These are phyloP conservation scores for Cheilinus undulatus DNA, from an alignment of 2,113 vertebrate species.

Conservation along the genomic window DNA sequence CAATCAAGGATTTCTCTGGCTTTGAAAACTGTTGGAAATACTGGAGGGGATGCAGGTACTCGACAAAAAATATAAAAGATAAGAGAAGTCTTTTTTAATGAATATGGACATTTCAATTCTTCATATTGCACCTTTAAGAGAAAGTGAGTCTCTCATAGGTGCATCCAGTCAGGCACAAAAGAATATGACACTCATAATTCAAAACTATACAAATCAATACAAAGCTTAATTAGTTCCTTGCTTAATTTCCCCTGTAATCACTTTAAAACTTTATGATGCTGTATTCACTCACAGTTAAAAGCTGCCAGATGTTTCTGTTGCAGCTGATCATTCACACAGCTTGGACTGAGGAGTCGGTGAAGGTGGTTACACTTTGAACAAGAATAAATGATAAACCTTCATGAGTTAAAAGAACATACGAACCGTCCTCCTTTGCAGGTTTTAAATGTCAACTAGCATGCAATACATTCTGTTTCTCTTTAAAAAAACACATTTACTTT, in stretches of 20 bases:
- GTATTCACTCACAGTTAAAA: neutral
- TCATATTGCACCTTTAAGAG: too few relatives aligned
- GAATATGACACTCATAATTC: neutral
- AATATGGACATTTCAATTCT: too few relatives aligned
- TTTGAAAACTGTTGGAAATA: too few relatives aligned
- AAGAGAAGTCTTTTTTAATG: too few relatives aligned
- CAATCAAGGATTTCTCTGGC: too few relatives aligned
- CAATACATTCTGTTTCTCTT: too few relatives aligned
- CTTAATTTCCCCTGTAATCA: neutral
- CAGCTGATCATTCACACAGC: conserved; percentile 13
- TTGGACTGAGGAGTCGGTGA: neutral
- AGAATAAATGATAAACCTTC: neutral
- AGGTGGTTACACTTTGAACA: conserved; percentile 20
- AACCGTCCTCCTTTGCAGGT: too few relatives aligned
- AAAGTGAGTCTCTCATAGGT: too few relatives aligned
- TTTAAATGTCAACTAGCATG: too few relatives aligned
- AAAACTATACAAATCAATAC: neutral
- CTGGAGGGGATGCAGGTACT: too few relatives aligned
- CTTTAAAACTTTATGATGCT: neutral
- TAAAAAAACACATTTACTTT: too few relatives aligned
- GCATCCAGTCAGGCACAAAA: neutral
- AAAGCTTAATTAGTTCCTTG: neutral
- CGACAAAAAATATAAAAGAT: too few relatives aligned
- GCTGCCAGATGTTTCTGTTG: neutral
- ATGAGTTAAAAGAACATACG: neutral